Evolutionary conservation across 2,888 invertebrate species (phyloP), one percentile per base, ranked within the genome.

Genomic region (Nephrotoma flavescens): DNA sequence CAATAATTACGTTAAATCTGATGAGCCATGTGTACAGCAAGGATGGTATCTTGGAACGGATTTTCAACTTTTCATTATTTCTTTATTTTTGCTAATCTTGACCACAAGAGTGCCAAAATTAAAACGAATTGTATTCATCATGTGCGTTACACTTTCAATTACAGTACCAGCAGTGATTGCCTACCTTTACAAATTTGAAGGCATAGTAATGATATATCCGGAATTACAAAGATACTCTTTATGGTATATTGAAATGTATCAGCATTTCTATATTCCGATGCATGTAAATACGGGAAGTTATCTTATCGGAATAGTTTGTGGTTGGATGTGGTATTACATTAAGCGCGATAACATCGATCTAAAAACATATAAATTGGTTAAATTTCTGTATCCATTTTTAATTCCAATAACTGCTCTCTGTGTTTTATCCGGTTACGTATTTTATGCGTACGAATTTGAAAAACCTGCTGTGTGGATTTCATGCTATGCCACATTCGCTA

Each of bases 51-150:
- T 31, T 31, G 31, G 93, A 86, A 91, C 92, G n/a, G 93, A 93
- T 89, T 92, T 91, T 0, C 93, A 93, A 88, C 89, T 93, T 41
- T 92, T 92, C 90, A 90, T 90, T 86, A 0, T 92, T 0, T 92
- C 92, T 0, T 89, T 93, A 19, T 87, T 91, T 0, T 86, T 92
- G 0, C 91, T 92, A 86, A 88, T 92, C 87, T 6, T 88, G 12
- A 86, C 86, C 31, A 86, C 86, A 42, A 87, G 15, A 71, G 6
- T 87, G 5, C 71, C 86, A 41, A 86, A 71, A 83, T 86, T 31
- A 31, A 31, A 31, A 31, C 86, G 91, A 2, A 31, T 3, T 31
- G 31, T 31, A 31, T 31, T 31, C 31, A 31, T 31, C 31, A 31
- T 31, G 2, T 31, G 31, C 31, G 31, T 31, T 31, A 31, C 31